Conservation (phyloP, 2,113 vertebrate species). For the Calyptomena viridis region DNA sequence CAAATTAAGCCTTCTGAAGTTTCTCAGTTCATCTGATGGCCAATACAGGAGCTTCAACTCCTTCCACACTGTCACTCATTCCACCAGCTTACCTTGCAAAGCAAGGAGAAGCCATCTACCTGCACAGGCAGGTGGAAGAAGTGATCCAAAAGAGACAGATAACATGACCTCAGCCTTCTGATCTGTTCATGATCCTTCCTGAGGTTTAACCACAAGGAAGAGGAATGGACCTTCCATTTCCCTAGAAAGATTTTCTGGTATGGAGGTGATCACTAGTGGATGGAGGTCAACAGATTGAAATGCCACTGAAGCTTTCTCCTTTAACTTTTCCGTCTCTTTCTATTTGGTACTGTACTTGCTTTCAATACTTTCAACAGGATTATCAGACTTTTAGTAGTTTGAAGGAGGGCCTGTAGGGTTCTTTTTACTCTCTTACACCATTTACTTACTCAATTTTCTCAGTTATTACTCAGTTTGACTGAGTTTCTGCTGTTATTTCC, state of each 20-base stretch:
- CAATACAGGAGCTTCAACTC: background rate
- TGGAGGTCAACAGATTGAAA: background rate
- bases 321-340: background rate
- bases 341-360: background rate
- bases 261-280: background rate
- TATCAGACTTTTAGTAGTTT: background rate
- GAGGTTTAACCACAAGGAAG: background rate
- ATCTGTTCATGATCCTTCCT: background rate
- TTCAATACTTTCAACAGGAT: background rate
- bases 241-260: background rate
- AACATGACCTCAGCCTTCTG: background rate
- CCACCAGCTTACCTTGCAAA: background rate
- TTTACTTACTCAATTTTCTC: background rate
- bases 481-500: background rate
- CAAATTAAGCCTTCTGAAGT: background rate
- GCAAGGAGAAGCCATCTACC: background rate
- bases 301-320: background rate
- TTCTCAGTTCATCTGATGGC: background rate
- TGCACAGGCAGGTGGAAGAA: background rate
- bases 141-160: background rate
- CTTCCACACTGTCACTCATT: background rate
- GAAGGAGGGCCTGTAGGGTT: background rate
- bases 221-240: background rate
- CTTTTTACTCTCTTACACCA: background rate
- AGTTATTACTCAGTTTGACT: background rate